Conservation (phyloP, 2,888 invertebrate species). For the Agrochola lychnidis region DNA sequence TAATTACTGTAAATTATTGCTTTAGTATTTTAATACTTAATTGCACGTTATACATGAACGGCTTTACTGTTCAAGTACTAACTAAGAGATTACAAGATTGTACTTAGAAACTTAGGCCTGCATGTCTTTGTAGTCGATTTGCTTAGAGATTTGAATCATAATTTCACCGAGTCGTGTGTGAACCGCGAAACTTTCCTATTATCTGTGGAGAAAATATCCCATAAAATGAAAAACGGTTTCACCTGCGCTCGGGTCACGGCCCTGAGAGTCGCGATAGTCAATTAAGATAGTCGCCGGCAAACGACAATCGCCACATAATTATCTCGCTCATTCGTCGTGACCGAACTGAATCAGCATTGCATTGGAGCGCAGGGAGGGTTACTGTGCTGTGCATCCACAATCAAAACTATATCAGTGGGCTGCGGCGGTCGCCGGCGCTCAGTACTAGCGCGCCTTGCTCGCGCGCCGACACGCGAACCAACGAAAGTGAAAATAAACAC, state of each 20-base stretch:
- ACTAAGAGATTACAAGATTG: slow-evolving; percentile 49
- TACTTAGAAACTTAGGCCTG: slow-evolving; percentile 47
- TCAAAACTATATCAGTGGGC: slow-evolving; percentile 88
- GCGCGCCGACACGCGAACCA: slow-evolving; percentile 82
- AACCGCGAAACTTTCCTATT: slow-evolving; percentile 78
- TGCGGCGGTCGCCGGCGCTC: slow-evolving; percentile 80
- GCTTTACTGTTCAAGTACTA: slow-evolving; percentile 33
- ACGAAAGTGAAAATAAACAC: slow-evolving; percentile 85
- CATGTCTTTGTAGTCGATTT: slow-evolving; percentile 62
- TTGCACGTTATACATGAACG: slow-evolving; percentile 33
- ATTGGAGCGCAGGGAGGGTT: slow-evolving; percentile 88
- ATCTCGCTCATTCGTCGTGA: slow-evolving; percentile 89
- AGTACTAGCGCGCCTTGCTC: slow-evolving; percentile 83
- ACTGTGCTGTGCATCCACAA: slow-evolving; percentile 86
- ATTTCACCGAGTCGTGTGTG: slow-evolving; percentile 70
- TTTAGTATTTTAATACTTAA: slow-evolving; percentile 41
- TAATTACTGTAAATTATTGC: slow-evolving; percentile 26
- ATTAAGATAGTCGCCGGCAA: slow-evolving; percentile 86
- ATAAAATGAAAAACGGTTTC: slow-evolving; percentile 88
- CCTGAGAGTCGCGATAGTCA: slow-evolving; percentile 86
- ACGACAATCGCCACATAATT: slow-evolving; percentile 88
- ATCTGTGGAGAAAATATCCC: slow-evolving; percentile 83
- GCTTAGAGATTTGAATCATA: slow-evolving; percentile 66
- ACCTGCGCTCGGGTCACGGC: slow-evolving; percentile 86
- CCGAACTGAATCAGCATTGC: slow-evolving; percentile 87